Base-by-base conservation (phyloP, 2,113 vertebrate genomes). In the Paradoxurus hermaphroditus region DNA sequence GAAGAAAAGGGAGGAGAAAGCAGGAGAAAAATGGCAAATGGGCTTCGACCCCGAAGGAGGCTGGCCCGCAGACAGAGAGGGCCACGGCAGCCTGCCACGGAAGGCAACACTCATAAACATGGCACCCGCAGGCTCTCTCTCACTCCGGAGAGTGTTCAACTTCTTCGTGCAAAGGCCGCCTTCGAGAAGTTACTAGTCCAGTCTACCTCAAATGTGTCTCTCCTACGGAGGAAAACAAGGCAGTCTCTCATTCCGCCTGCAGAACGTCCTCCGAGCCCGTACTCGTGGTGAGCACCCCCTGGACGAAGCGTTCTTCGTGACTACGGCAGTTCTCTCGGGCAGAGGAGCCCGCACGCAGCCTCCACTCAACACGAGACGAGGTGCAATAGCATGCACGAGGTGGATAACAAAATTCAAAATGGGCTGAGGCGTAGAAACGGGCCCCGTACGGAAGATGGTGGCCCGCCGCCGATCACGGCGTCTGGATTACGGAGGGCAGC, bases 31-130 rank as follows among this genome's bases (percentile, higher is more conserved):
- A 0, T 0, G 0, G 1, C 7, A n/a, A 8, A 31, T 13, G 51
- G 18, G 3, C 73, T 31, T 3, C 18, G 0, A 2, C n/a, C 73
- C 34, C 49, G 16, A 9, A 14, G 15, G 81, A 29, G 2, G 1
- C 46, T 9, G 7, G 11, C 0, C 14, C 4, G 0, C 1, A 15
- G 16, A 41, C 25, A 56, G 12, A 12, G 34, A 12, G 19, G 36
- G 46, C 44, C 16, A 5, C 1, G 0, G 73, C 15, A 0, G 36
- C 46, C 93, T 27, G 34, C 29, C 27, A 4, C 19, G 34, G 63
- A 25, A 7, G n/a, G 10, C n/a, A 13, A 14, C 0, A 1, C 5
- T 8, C 19, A 5, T 8, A 2, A 53, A 3, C 1, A 25, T 0
- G 65, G 8, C 3, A 27, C 12, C 39, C 36, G 2, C 10, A 1